Conservation (phyloP, 2,888 invertebrate genomes). For the Chelonus formosanus region DNA sequence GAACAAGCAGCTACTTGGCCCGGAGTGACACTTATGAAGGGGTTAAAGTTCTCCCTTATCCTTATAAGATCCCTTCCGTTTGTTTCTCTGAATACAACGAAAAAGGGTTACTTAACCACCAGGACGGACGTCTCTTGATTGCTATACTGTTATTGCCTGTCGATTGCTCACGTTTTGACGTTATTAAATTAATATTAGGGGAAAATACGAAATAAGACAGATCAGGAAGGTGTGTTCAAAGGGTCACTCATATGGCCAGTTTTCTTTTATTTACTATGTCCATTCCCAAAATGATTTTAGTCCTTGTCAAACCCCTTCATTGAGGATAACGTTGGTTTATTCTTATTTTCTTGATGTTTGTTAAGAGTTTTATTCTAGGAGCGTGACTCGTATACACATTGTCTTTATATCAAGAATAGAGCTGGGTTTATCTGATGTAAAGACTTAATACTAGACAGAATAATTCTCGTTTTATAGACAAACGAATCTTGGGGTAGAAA, state of each 20-base stretch:
- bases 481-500: conserved; percentile 18
- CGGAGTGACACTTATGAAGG: conserved; percentile 61
- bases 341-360: conserved; percentile 33
- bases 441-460: conserved; percentile 6
- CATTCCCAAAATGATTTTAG: conserved; percentile 55
- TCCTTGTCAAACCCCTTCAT: conserved; percentile 35
- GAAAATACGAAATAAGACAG: conserved; percentile 25
- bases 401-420: not conserved
- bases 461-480: conserved; percentile 3
- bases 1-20: conserved; percentile 60
- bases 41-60: conserved; percentile 35
- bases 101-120: conserved; percentile 45
- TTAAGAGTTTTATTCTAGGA: conserved; percentile 4
- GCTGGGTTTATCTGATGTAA: not conserved
- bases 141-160: conserved; percentile 62
- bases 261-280: conserved; percentile 53
- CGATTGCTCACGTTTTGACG: conserved; percentile 59
- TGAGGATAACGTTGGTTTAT: conserved; percentile 34
- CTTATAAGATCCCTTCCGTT: conserved; percentile 23
- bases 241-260: conserved; percentile 50
- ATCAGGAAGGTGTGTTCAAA: conserved; percentile 12
- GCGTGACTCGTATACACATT: conserved; percentile 9
- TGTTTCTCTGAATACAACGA: conserved; percentile 34
- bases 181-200: conserved; percentile 64
- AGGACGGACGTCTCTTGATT: conserved; percentile 55